Conservation (phyloP, 2,888 invertebrate genomes). For the Harpagoxenus sublaevis region DNA sequence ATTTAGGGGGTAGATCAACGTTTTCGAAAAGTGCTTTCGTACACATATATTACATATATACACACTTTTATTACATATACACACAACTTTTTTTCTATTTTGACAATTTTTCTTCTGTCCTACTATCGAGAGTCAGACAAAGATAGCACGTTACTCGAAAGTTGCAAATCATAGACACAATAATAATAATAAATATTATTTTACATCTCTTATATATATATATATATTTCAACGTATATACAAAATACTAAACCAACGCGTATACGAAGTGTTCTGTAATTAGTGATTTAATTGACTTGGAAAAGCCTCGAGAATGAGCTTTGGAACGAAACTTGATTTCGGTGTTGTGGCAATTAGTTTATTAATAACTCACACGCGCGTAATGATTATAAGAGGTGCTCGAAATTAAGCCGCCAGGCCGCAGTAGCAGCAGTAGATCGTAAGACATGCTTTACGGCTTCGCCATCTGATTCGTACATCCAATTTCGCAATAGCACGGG, state of each 20-base stretch:
- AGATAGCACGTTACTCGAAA: not conserved
- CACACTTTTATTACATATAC: not conserved
- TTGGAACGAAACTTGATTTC: not conserved
- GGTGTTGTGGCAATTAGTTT: not conserved
- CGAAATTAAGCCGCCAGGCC: constrained; percentile 20
- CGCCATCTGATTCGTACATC: constrained; percentile 14
- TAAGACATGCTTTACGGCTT: not conserved
- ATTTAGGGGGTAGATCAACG: not conserved
- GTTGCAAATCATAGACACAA: not conserved
- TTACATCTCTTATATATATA: not conserved
- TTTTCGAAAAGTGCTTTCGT: not conserved
- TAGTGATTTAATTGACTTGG: not conserved
- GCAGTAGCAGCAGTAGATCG: not conserved
- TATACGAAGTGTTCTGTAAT: not conserved
- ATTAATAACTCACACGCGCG: not conserved
- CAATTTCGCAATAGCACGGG: constrained; percentile 30
- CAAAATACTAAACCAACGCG: not conserved
- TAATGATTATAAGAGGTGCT: not conserved
- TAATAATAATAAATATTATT: not conserved
- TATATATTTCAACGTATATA: not conserved
- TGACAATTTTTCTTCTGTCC: not conserved
- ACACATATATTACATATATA: too few relatives aligned
- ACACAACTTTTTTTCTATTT: not conserved
- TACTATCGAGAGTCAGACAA: not conserved
- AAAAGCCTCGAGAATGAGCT: not conserved